A percentile compares a stretch with the other conserved stretches of the same genome.
Conservation (phyloP, 1,140 invertebrate species). For the Colletes gigas region DNA sequence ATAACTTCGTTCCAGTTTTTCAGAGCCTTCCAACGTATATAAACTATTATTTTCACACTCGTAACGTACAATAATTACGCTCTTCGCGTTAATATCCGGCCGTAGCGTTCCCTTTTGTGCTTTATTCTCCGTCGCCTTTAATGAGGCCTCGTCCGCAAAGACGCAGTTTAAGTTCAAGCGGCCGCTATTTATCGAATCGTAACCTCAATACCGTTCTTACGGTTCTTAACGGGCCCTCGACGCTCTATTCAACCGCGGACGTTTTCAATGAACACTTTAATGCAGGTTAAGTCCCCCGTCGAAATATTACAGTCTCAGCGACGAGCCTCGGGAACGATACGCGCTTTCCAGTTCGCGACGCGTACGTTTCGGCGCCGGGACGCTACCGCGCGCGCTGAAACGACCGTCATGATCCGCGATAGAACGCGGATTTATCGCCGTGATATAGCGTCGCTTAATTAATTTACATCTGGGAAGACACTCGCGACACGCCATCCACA, state of each 20-base stretch:
- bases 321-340: background rate
- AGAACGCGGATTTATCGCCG: conserved; percentile 24
- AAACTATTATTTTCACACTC: background rate
- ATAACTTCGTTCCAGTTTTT: too few species aligned
- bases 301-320: background rate
- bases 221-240: conserved; percentile 13
- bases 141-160: background rate
- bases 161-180: conserved; percentile 15
- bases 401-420: conserved; percentile 12
- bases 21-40: too few species aligned
- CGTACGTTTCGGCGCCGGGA: background rate
- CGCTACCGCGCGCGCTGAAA: background rate
- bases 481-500: background rate
- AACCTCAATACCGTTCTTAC: conserved; percentile 34
- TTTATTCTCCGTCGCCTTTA: conserved; percentile 3
- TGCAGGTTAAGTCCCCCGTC: conserved; percentile 19
- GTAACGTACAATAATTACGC: background rate
- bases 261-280: conserved; percentile 41
- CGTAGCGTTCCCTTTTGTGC: background rate
- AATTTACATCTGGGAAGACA: conserved; percentile 31
- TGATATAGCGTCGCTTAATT: conserved; percentile 31
- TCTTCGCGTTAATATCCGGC: too few species aligned
- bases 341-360: background rate
- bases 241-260: conserved; percentile 20
- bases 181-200: conserved; percentile 30